Evolutionary conservation across 2,113 vertebrate genomes (phyloP).

Genomic region (Octodon degus): DNA sequence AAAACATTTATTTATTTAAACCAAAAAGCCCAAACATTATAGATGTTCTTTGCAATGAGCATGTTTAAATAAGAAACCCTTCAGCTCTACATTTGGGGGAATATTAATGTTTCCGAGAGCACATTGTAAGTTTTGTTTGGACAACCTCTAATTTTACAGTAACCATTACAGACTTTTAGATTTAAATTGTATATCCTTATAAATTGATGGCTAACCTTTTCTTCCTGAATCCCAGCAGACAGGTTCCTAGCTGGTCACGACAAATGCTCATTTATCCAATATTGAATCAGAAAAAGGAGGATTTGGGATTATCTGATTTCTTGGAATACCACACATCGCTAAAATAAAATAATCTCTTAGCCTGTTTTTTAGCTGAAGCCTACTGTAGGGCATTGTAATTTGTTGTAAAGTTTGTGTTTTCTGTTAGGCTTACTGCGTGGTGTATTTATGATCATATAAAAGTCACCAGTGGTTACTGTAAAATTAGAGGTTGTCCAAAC

Average conservation of each 20-base stretch:
- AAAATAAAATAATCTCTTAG: slow-evolving; percentile 84
- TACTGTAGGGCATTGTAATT: slow-evolving; percentile 34
- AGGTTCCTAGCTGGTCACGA: slow-evolving; percentile 95
- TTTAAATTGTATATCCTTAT: slow-evolving; percentile 85
- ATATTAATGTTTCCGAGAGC: slow-evolving; percentile 66
- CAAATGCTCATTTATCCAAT: slow-evolving; percentile 94
- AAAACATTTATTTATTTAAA: slow-evolving; percentile 41
- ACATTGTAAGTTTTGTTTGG: slow-evolving; percentile 79
- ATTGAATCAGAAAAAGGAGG: slow-evolving; percentile 96
- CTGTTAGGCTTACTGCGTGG: slow-evolving; percentile 20
- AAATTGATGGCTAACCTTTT: slow-evolving; percentile 88
- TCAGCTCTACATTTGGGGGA: slow-evolving; percentile 66
- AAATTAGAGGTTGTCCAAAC: slow-evolving; percentile 80
- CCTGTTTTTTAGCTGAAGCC: slow-evolving; percentile 80
- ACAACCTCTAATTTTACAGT: slow-evolving; percentile 77
- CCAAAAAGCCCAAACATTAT: neutral
- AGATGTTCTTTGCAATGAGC: neutral
- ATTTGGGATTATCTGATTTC: slow-evolving; percentile 97
- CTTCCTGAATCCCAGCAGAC: slow-evolving; percentile 90
- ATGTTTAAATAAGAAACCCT: slow-evolving; percentile 66
- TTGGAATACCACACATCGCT: slow-evolving; percentile 83
- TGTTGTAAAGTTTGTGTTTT: slow-evolving; percentile 71
- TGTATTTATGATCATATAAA: slow-evolving; percentile 27
- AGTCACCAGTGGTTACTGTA: slow-evolving; percentile 65
- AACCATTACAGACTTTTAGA: slow-evolving; percentile 66